These are phyloP conservation scores for Hormiphora californensis DNA, from an alignment of 37 sponge, comb jelly and placozoan genomes.

Conservation along the genomic window DNA sequence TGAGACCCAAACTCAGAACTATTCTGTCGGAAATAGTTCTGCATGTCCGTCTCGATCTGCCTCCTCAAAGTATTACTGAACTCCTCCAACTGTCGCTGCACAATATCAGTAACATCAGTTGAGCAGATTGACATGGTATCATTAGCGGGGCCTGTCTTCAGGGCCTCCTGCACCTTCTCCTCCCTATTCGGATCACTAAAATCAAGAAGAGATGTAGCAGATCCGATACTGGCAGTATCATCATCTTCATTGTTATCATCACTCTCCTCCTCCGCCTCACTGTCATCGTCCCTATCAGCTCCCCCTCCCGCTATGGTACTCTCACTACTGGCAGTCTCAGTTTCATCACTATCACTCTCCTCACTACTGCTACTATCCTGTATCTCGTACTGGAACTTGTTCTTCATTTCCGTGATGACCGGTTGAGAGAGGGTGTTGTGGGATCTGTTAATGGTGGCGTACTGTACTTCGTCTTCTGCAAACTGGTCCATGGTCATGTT, in stretches of 20 bases:
- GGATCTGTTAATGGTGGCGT: slow-evolving; percentile 12
- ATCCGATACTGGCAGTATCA: not conserved
- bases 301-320: not conserved
- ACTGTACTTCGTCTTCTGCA: not conserved
- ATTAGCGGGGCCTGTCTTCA: not conserved
- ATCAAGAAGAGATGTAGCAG: slow-evolving; percentile 6
- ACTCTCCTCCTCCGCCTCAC: not conserved
- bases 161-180: not conserved
- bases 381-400: slow-evolving; percentile 34
- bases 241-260: not conserved
- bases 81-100: not conserved
- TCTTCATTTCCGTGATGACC: not conserved
- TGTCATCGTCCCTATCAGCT: not conserved
- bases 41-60: slow-evolving; percentile 24
- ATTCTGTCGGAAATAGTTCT: not conserved
- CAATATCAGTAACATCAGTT: not conserved
- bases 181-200: slow-evolving; percentile 27
- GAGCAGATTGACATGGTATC: not conserved
- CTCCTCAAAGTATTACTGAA: not conserved
- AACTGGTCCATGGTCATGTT: slow-evolving; percentile 40
- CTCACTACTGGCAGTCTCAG: not conserved
- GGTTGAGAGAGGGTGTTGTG: slow-evolving; percentile 13
- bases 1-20: not conserved
- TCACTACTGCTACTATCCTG: not conserved
- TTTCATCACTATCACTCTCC: not conserved